Base-by-base conservation (phyloP, 2,113 vertebrate species). In the Sceloporus tristichus region DNA sequence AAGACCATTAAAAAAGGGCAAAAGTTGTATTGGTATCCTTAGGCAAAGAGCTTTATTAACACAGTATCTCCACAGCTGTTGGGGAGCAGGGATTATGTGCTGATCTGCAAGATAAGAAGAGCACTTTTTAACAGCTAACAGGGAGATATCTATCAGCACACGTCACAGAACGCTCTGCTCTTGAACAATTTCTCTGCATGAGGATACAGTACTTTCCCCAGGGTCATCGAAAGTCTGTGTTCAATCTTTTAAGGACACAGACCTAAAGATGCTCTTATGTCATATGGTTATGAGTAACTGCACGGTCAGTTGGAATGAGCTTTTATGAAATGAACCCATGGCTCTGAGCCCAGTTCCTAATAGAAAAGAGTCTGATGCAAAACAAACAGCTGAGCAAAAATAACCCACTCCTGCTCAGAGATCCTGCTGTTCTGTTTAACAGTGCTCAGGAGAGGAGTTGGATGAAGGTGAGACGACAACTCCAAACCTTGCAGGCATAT, bases 401-500 rank as follows among this genome's bases (percentile, higher is more conserved):
- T 54, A 11, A 71, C 1, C 59, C 23, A 79, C 18, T 18, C 23
- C 54, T 18, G 40, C 19, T 38, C 25, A 34, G 38, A 65, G 13
- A 90, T 0, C 86, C 25, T 71, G 78, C 0, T 0, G 0, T 59
- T 76, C 79, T 77, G 79, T 87, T 2, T 0, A 0, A 18, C 0
- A 0, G 27, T 53, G 65, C 13, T 5, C 0, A 0, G 48, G 83
- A 40, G 48, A 21, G 0, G 71, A 29, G 48, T 1, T 65, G 56
- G 27, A 9, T 73, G 18, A 53, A 2, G 62, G 27, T 10, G 29
- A 56, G 18, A 34, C 25, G n/a, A 5, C 76, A 11, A 7, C 54
- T 70, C 9, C 14, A 70, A 73, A 42, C 38, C 54, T 13, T 48
- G 68, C 2, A 73, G 13, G 38, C 56, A 14, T 74, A 25, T 2